Conservation (phyloP, 2,797 vertebrate species). For the Crax fasciolata region DNA sequence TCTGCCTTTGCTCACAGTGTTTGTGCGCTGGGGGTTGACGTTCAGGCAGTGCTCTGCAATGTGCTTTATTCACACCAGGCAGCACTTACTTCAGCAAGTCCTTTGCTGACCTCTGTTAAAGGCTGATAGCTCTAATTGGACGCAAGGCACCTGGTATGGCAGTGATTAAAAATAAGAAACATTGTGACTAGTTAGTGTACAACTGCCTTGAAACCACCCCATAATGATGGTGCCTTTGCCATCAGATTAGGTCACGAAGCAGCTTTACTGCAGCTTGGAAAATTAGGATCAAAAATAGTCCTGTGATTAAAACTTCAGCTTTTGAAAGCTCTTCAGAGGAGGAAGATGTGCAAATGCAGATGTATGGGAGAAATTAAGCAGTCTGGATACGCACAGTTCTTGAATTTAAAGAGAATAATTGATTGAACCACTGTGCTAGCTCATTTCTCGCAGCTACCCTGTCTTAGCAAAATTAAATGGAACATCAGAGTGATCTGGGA, state of each 20-base stretch:
- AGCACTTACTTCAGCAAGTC: background rate
- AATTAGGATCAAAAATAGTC: constrained; percentile 64
- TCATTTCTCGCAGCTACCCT: constrained; percentile 3
- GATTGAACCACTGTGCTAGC: background rate
- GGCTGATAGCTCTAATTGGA: background rate
- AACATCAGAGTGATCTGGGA: background rate
- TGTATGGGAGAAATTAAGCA: constrained; percentile 46
- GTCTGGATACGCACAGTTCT: background rate
- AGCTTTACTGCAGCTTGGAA: constrained; percentile 53
- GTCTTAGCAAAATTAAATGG: constrained; percentile 22
- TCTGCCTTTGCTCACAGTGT: background rate
- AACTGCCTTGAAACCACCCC: background rate
- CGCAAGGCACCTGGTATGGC: background rate
- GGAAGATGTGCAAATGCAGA: constrained; percentile 42
- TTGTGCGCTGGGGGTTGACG: background rate
- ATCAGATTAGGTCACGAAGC: constrained; percentile 50
- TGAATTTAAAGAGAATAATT: constrained; percentile 44
- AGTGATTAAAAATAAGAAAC: constrained; percentile 3
- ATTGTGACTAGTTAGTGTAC: background rate
- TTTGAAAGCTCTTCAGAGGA: constrained; percentile 59
- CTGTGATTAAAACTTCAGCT: constrained; percentile 68
- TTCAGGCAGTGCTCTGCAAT: background rate
- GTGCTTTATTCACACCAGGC: background rate
- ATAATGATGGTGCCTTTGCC: background rate
- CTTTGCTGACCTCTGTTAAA: background rate